These are phyloP conservation scores for Halesus radiatus DNA, from an alignment of 1,140 invertebrate species.

Conservation along the genomic window DNA sequence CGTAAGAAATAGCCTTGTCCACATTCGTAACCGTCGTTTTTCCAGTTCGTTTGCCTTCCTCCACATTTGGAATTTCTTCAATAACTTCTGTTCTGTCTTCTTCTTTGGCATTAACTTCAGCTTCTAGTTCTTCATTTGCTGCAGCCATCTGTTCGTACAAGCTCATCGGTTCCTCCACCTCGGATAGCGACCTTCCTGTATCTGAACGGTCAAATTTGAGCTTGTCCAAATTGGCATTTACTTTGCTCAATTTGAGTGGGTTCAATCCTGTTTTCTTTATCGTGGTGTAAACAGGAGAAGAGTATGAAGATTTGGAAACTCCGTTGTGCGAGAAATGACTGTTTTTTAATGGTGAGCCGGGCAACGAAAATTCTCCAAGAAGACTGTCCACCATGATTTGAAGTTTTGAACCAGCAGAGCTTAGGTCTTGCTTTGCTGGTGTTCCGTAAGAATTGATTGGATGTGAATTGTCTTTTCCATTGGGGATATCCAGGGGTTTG, in stretches of 20 bases:
- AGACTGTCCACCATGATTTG: slow-evolving; percentile 52
- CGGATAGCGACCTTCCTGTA: slow-evolving; percentile 12
- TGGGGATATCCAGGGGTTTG: slow-evolving; percentile 43
- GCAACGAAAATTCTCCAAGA: not conserved
- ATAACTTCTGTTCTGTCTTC: not conserved
- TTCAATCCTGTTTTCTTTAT: slow-evolving; percentile 26
- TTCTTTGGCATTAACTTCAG: not conserved
- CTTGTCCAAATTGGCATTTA: slow-evolving; percentile 45
- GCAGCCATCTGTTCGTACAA: slow-evolving; percentile 39
- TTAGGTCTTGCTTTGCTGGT: slow-evolving; percentile 39
- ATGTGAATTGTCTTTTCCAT: not conserved
- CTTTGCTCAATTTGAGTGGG: slow-evolving; percentile 46
- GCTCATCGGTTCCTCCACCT: not conserved
- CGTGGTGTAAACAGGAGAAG: not conserved
- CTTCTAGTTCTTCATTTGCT: slow-evolving; percentile 24
- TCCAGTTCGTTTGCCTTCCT: not conserved
- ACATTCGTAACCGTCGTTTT: slow-evolving; percentile 3
- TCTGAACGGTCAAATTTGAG: slow-evolving; percentile 38
- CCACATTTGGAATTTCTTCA: not conserved
- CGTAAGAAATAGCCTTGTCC: slow-evolving; percentile 49
- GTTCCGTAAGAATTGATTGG: slow-evolving; percentile 49
- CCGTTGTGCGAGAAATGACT: not conserved
- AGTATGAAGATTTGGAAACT: not conserved
- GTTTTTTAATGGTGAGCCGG: slow-evolving; percentile 40
- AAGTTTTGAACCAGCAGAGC: slow-evolving; percentile 14